phyloP scores from a whole-genome alignment of 1,140 invertebrate genomes.

The Plectus sambesii region DNA sequence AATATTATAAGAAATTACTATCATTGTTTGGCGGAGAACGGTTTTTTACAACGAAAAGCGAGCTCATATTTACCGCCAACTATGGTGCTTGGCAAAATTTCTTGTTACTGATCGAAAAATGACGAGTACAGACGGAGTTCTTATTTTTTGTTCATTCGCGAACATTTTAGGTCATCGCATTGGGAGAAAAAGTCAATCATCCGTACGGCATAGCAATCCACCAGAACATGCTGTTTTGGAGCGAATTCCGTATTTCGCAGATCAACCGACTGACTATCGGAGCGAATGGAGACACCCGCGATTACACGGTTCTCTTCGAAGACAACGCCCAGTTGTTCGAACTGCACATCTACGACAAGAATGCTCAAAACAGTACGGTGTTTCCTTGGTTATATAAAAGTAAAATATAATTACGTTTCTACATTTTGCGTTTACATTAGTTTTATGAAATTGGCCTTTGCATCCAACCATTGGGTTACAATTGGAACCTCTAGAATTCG shows the following conservation, averaged over 20 bases:
- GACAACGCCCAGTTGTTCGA: conserved; percentile 16
- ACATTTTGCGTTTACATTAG: too few species aligned
- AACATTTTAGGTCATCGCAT: conserved; percentile 20
- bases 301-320: conserved; percentile 10
- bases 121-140: too few species aligned
- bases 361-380: too few species aligned
- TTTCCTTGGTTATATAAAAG: too few species aligned
- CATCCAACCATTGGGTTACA: too few species aligned
- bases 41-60: conserved; percentile 38
- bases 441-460: too few species aligned
- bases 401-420: too few species aligned
- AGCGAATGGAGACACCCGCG: conserved; percentile 6
- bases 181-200: conserved; percentile 49
- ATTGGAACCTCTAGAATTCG: too few species aligned
- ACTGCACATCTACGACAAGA: conserved; percentile 11
- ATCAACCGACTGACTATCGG: conserved; percentile 10
- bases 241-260: conserved; percentile 54
- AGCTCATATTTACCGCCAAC: too few species aligned
- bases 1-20: background rate
- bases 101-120: too few species aligned
- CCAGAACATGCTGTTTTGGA: conserved; percentile 51
- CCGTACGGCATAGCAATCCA: conserved; percentile 53
- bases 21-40: conserved; percentile 21
- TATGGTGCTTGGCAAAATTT: too few species aligned
- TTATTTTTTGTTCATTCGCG: conserved; percentile 8